Conservation (phyloP, 2,113 vertebrate genomes). For the Helogale parvula region DNA sequence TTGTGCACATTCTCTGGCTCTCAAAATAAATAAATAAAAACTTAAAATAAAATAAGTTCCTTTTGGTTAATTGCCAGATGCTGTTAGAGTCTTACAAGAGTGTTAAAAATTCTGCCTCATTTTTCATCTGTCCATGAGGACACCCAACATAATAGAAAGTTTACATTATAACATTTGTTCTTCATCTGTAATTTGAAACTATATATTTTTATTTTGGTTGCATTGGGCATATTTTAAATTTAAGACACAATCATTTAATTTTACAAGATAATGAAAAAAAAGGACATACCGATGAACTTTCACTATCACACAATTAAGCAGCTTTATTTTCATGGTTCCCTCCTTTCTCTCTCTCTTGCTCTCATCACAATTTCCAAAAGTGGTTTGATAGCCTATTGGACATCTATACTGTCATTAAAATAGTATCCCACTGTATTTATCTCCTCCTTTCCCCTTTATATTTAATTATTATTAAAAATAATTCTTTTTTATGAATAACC, state of each 20-base stretch:
- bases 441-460: background rate
- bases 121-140: background rate
- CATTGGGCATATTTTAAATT: background rate
- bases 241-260: background rate
- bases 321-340: background rate
- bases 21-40: no score
- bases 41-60: no score
- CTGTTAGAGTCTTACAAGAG: no score
- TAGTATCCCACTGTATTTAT: background rate
- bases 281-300: background rate
- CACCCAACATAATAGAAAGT: background rate
- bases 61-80: no score
- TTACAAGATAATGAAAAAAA: background rate
- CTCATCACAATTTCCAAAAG: background rate
- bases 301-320: background rate
- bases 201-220: background rate
- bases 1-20: no score
- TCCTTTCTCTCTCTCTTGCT: background rate
- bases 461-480: background rate
- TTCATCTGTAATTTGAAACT: background rate
- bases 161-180: background rate
- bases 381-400: background rate
- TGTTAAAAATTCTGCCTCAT: background rate
- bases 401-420: background rate
- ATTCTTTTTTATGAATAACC: no score